These are phyloP conservation scores for Campopleginae sp. DNA, from an alignment of 2,888 invertebrate genomes.

Conservation along the genomic window DNA sequence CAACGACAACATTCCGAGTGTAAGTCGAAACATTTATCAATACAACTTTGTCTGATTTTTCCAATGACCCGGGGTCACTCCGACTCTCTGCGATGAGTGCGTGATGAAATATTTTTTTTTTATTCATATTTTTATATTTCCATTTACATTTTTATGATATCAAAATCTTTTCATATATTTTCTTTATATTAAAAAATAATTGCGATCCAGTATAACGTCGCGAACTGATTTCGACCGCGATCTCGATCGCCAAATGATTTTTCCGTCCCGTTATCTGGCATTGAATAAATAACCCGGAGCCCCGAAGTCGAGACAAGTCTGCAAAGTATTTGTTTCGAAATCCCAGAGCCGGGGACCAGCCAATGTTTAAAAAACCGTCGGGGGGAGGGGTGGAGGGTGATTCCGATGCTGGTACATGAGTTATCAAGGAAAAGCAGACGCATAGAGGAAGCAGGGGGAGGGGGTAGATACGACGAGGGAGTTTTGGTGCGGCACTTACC, in stretches of 20 bases:
- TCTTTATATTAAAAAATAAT: background rate
- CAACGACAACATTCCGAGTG: conserved; percentile 98
- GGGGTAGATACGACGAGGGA: background rate
- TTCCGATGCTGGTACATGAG: conserved; percentile 61
- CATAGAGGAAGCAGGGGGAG: background rate
- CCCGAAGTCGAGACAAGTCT: conserved; percentile 13
- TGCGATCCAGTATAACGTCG: no score
- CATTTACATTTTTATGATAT: no score
- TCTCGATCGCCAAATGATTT: background rate
- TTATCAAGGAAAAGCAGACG: conserved; percentile 51
- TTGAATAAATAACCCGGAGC: conserved; percentile 30
- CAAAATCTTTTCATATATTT: no score
- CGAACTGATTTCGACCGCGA: background rate
- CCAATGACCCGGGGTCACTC: no score
- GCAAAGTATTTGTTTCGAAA: conserved; percentile 7
- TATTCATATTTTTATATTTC: no score
- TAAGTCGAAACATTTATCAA: conserved; percentile 87
- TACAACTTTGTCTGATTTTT: no score
- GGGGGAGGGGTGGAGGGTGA: conserved; percentile 15
- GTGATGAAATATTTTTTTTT: no score
- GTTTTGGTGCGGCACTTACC: conserved; percentile 75
- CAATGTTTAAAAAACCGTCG: conserved; percentile 36
- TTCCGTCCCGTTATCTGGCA: background rate
- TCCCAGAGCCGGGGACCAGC: background rate
- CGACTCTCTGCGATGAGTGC: no score